phyloP scores from a whole-genome alignment of 2,113 vertebrate genomes.

The Tupaia chinensis region DNA sequence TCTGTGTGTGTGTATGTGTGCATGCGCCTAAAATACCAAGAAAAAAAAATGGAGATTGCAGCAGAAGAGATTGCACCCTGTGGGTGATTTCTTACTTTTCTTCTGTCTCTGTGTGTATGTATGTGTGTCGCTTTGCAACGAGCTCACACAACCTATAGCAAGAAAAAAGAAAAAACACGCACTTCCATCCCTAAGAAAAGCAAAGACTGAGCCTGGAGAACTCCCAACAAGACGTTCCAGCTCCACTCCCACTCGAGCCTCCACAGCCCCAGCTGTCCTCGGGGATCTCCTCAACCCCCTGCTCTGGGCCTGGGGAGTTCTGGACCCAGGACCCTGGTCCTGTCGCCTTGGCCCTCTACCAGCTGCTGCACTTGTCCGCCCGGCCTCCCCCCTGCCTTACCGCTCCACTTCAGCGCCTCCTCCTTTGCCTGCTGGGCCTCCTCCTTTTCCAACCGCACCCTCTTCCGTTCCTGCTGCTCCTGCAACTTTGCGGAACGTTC shows the following conservation, averaged over 20 bases:
- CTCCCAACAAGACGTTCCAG: fast-evolving
- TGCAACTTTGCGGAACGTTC: too few relatives aligned
- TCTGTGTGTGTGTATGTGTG: too few relatives aligned
- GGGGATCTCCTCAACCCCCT: background rate
- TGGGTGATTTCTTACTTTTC: too few relatives aligned
- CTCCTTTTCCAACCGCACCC: fast-evolving
- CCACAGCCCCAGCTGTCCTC: background rate
- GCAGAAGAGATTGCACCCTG: too few relatives aligned
- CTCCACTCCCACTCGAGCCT: background rate
- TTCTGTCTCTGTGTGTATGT: too few relatives aligned
- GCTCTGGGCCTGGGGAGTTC: too few relatives aligned
- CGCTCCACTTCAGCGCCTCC: fast-evolving
- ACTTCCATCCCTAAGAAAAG: background rate
- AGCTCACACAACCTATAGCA: too few relatives aligned
- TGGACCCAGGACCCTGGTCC: too few relatives aligned
- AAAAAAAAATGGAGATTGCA: too few relatives aligned
- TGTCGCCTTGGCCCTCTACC: background rate
- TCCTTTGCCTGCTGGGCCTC: background rate
- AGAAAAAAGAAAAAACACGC: background rate
- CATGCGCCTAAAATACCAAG: too few relatives aligned
- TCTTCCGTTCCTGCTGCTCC: fast-evolving
- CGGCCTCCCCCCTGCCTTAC: background rate
- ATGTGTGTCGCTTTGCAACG: too few relatives aligned
- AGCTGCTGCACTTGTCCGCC: fast-evolving
- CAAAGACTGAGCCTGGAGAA: background rate